Evolutionary conservation across 2,113 vertebrate species (phyloP).

Genomic region (Megalops atlanticus): DNA sequence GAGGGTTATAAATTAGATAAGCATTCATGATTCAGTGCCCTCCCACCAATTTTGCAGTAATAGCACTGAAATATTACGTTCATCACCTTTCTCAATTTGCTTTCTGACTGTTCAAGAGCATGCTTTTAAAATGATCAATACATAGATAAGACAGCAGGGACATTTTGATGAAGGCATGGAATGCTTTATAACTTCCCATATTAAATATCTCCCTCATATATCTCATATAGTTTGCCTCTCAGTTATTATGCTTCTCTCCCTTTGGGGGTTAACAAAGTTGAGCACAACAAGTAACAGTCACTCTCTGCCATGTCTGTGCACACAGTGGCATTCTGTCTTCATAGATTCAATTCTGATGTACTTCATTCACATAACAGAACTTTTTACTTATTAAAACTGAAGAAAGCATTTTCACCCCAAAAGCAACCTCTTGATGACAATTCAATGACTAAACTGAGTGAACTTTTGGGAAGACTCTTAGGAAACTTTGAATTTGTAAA

Average conservation of each 20-base stretch:
- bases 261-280: conserved; percentile 13
- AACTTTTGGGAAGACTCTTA: no score
- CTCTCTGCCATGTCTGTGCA: neutral
- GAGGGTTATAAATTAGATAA: neutral
- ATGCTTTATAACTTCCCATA: conserved; percentile 1
- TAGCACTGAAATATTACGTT: neutral
- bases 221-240: neutral
- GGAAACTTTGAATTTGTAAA: no score
- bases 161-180: neutral
- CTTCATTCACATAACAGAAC: neutral
- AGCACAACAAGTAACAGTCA: neutral
- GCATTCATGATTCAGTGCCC: neutral
- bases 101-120: neutral
- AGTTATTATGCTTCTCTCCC: neutral
- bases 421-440: no score
- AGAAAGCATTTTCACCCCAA: neutral
- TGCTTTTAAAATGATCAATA: neutral
- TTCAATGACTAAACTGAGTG: no score
- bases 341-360: neutral
- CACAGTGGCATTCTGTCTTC: neutral
- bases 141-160: conserved; percentile 1
- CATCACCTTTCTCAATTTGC: neutral
- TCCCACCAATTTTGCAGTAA: neutral
- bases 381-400: neutral
- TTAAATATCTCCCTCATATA: conserved; percentile 10